phyloP scores from a whole-genome alignment of 2,888 invertebrate species.

The Andrena minutula region DNA sequence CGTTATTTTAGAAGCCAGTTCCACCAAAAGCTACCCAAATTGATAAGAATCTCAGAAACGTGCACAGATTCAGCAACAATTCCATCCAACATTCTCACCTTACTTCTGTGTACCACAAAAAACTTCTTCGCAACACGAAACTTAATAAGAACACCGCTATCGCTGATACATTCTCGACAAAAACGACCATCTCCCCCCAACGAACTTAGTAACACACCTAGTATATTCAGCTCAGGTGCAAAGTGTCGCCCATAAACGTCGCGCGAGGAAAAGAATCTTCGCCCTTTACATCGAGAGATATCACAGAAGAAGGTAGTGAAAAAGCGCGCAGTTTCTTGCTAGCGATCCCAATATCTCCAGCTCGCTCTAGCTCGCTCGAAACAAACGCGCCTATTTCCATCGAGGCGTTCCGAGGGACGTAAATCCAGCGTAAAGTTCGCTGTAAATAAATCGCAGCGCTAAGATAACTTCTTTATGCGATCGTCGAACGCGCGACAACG shows the following conservation, averaged over 20 bases:
- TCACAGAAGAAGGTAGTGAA: no score
- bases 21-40: no score
- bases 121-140: neutral
- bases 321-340: neutral
- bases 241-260: no score
- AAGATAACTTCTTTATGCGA: constrained; percentile 57
- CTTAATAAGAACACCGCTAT: neutral
- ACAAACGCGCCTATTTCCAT: constrained; percentile 36
- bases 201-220: no score
- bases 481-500: constrained; percentile 42
- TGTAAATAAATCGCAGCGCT: constrained; percentile 48
- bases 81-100: neutral
- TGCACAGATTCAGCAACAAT: no score
- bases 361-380: neutral
- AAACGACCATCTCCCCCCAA: no score
- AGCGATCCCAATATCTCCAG: constrained; percentile 3
- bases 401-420: constrained; percentile 18
- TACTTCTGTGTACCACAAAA: neutral
- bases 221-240: no score
- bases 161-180: no score
- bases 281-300: neutral
- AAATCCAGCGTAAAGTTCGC: constrained; percentile 47
- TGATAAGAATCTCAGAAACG: no score
- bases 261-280: no score
- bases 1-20: no score